Evolutionary conservation across 2,888 invertebrate genomes (phyloP).

Genomic region (Horisme vitalbata): DNA sequence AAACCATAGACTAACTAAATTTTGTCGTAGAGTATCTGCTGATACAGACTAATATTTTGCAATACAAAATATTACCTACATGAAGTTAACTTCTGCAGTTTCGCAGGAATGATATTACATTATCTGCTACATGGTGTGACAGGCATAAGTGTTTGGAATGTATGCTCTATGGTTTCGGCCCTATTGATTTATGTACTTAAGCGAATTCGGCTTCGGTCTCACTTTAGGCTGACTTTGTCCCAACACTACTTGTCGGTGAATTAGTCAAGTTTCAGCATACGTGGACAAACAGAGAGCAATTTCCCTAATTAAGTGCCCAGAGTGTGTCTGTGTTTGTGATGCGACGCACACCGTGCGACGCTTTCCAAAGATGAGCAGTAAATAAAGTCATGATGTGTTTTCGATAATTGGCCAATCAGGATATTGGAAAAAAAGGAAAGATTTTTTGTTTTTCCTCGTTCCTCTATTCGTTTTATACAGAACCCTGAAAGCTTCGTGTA

Average conservation of each 20-base stretch:
- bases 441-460: too few species aligned
- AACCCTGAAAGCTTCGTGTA: too few species aligned
- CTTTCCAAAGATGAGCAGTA: conserved; percentile 21
- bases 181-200: not conserved
- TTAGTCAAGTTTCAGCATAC: conserved; percentile 58
- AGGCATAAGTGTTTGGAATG: too few species aligned
- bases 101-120: too few species aligned
- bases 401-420: conserved; percentile 17
- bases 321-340: conserved; percentile 57
- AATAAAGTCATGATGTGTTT: conserved; percentile 14
- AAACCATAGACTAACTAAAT: too few species aligned
- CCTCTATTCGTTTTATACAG: too few species aligned
- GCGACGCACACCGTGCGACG: conserved; percentile 36
- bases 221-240: not conserved
- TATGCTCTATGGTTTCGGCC: too few species aligned
- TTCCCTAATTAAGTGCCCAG: conserved; percentile 71
- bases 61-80: too few species aligned
- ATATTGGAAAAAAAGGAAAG: not conserved
- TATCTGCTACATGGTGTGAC: too few species aligned
- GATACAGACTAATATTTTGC: too few species aligned
- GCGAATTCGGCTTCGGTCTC: not conserved
- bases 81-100: too few species aligned
- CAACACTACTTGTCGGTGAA: conserved; percentile 37
- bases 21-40: too few species aligned
- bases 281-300: conserved; percentile 65